A percentile compares a stretch with the other conserved stretches of the same genome.
These are phyloP conservation scores for Jacana jacana DNA, from an alignment of 2,113 vertebrate species.

Conservation along the genomic window DNA sequence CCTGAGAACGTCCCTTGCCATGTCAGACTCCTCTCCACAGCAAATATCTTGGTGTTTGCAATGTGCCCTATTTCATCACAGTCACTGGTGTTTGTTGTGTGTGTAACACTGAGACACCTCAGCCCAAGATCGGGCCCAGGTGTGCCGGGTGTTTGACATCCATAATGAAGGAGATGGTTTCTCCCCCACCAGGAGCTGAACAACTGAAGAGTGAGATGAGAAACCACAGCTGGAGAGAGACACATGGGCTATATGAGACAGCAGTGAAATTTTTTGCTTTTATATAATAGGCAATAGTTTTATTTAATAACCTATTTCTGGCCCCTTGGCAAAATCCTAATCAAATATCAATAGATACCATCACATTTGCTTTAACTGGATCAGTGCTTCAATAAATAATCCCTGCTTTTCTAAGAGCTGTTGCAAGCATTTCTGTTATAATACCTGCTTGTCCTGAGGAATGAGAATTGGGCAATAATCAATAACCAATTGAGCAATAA, in stretches of 20 bases:
- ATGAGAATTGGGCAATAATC: constrained; percentile 15
- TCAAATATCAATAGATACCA: constrained; percentile 9
- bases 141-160: background rate
- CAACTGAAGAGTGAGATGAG: background rate
- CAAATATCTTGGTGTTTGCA: background rate
- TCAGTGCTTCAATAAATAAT: background rate
- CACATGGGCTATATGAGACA: background rate
- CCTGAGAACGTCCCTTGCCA: rapidly evolving
- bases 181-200: background rate
- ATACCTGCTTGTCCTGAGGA: background rate
- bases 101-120: background rate
- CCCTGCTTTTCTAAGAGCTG: background rate
- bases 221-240: background rate
- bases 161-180: background rate
- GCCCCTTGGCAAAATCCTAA: background rate
- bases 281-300: background rate
- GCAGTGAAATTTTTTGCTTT: background rate
- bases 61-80: background rate
- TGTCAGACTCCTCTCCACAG: background rate
- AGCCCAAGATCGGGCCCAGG: background rate
- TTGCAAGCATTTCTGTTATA: background rate
- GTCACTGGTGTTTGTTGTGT: background rate
- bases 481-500: background rate
- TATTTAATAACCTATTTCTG: background rate
- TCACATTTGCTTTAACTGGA: background rate